Conservation (phyloP, 2,888 invertebrate genomes). For the Drosophila neoperkinsi region DNA sequence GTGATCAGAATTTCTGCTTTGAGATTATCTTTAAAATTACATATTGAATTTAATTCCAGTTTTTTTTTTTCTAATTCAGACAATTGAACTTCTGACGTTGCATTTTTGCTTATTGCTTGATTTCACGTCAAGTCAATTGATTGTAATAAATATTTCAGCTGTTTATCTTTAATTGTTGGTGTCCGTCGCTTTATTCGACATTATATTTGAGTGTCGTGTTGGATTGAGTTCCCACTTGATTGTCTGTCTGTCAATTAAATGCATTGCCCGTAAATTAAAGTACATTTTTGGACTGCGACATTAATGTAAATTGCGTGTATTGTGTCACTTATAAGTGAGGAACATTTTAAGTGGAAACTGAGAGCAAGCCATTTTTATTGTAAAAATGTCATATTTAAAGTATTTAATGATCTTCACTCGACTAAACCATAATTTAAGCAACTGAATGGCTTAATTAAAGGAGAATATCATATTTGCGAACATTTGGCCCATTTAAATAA, state of each 20-base stretch:
- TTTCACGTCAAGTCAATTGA: slow-evolving; percentile 41
- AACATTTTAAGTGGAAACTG: neutral
- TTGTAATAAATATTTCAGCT: slow-evolving; percentile 43
- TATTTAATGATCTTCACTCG: slow-evolving; percentile 14
- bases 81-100: slow-evolving; percentile 13
- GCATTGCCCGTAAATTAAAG: slow-evolving; percentile 31
- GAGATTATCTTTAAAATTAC: neutral
- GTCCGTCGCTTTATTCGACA: slow-evolving; percentile 8
- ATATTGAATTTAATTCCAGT: neutral
- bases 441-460: neutral
- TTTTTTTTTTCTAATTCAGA: slow-evolving; percentile 9
- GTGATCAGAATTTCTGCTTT: neutral
- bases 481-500: neutral
- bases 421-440: slow-evolving; percentile 1
- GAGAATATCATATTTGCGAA: neutral
- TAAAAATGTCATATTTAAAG: neutral
- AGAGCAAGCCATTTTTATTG: neutral
- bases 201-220: slow-evolving; percentile 15
- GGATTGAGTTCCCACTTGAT: slow-evolving; percentile 14
- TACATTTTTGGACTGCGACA: slow-evolving; percentile 27
- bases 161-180: slow-evolving; percentile 27
- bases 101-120: slow-evolving; percentile 7
- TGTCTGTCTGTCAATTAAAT: slow-evolving; percentile 45
- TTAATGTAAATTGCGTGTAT: slow-evolving; percentile 42
- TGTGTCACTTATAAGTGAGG: slow-evolving; percentile 24